Evolutionary conservation across 2,113 vertebrate species (phyloP).

Genomic region (Numida meleagris): DNA sequence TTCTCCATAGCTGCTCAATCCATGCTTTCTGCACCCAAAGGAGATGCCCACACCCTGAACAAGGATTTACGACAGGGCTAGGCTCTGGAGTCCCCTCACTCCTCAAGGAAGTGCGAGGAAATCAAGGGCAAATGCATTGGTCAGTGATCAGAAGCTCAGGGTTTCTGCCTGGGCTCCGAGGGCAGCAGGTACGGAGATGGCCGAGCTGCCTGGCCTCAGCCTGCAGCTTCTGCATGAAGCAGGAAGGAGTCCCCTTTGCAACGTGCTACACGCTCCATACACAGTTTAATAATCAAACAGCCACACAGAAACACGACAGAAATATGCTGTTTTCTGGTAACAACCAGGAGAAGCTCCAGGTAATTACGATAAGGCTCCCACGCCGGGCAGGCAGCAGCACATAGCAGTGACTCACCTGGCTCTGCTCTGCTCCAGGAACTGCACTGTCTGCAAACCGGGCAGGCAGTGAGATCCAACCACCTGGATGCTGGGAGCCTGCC

Average conservation of each 20-base stretch:
- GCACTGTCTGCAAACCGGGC: not conserved
- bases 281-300: fast-evolving
- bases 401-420: not conserved
- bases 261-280: fast-evolving
- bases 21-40: not conserved
- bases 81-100: not conserved
- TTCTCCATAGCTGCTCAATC: not conserved
- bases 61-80: not conserved
- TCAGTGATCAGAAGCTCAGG: slow-evolving; percentile 21
- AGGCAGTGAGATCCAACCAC: fast-evolving
- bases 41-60: not conserved
- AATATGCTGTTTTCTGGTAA: not conserved
- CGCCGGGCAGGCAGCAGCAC: not conserved
- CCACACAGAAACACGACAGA: not conserved
- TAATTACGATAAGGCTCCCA: not conserved
- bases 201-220: not conserved
- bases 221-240: fast-evolving
- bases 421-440: not conserved
- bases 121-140: slow-evolving; percentile 65
- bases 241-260: not conserved
- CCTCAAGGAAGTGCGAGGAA: slow-evolving; percentile 48
- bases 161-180: slow-evolving; percentile 52
- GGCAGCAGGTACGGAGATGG: slow-evolving; percentile 13
- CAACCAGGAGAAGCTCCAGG: not conserved
- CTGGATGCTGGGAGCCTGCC: fast-evolving